These are phyloP conservation scores for Drosophila emarginata DNA, from an alignment of 2,888 invertebrate species.

Conservation along the genomic window DNA sequence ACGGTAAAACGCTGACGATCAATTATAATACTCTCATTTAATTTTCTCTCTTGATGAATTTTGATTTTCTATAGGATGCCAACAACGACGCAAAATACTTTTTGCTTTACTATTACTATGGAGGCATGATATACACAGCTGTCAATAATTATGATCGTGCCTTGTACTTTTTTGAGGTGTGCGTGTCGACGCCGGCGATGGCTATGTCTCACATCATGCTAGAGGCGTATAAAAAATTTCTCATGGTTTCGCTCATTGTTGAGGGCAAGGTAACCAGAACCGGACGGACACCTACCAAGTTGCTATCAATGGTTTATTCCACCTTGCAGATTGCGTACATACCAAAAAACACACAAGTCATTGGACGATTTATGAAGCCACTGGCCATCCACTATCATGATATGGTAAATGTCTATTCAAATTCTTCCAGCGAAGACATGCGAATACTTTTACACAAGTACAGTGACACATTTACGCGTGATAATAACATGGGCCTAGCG, in stretches of 20 bases:
- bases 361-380: conserved; percentile 92
- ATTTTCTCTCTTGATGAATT: neutral
- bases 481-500: conserved; percentile 90
- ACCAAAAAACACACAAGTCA: conserved; percentile 96
- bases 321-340: conserved; percentile 84
- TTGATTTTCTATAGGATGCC: conserved; percentile 84
- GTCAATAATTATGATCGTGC: conserved; percentile 96
- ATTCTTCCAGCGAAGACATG: conserved; percentile 88
- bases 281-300: neutral
- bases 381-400: conserved; percentile 94
- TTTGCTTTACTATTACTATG: conserved; percentile 97
- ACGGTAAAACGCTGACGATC: conserved; percentile 35
- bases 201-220: conserved; percentile 98
- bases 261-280: conserved; percentile 90
- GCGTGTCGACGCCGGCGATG: conserved; percentile 96
- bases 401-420: conserved; percentile 90
- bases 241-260: conserved; percentile 94
- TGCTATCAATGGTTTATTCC: neutral
- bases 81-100: conserved; percentile 88
- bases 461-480: conserved; percentile 90
- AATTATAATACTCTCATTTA: neutral
- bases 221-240: conserved; percentile 98
- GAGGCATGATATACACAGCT: conserved; percentile 98
- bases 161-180: conserved; percentile 97
- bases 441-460: conserved; percentile 89